Evolutionary conservation across 2,888 invertebrate species (phyloP), one percentile per base, ranked within the genome.

Genomic region (Cylindroiulus punctatus): DNA sequence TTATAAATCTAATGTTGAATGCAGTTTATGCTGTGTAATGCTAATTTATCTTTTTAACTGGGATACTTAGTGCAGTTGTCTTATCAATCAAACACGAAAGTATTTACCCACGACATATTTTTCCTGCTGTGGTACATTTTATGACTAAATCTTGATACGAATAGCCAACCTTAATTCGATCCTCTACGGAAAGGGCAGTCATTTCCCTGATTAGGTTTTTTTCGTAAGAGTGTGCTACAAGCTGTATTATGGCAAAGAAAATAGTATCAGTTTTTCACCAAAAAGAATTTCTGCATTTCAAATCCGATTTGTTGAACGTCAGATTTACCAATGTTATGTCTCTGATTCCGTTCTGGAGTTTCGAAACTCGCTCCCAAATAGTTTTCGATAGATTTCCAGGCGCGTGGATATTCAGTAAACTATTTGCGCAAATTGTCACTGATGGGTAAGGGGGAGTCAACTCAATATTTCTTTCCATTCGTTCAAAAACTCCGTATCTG

Each of bases 351-450:
- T 19, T 52, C 19, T 52, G 52, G 5, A 81, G 19, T 22, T 83
- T 0, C 44, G 40, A 83, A 12, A 14, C 83, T n/a, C 32, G 83
- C 32, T 83, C 40, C 83, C 83, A 83, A 0, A 44, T 40, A 40
- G 22, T n/a, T 44, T 40, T 83, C 40, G 83, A 40, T 10, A 40
- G 12, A 26, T 44, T 83, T 83, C 83, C 83, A 14, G 40, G 83
- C 26, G 76, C 76, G 14, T 83, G 40, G 1, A 83, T 8, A 83
- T 83, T 83, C 17, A 83, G 14, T 83, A 83, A 83, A 42, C 42
- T 44, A 14, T 83, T 83, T 17, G 83, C 40, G n/a, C 83, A 83
- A 42, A 83, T 44, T 32, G 82, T 82, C 19, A 82, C 36, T 82
- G 82, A 82, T 36, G 82, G 82, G 22, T 30, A 82, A 8, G n/a